Evolutionary conservation across 2,113 vertebrate species (phyloP), one percentile per base, ranked within the genome.

Genomic region (Callipepla californica): DNA sequence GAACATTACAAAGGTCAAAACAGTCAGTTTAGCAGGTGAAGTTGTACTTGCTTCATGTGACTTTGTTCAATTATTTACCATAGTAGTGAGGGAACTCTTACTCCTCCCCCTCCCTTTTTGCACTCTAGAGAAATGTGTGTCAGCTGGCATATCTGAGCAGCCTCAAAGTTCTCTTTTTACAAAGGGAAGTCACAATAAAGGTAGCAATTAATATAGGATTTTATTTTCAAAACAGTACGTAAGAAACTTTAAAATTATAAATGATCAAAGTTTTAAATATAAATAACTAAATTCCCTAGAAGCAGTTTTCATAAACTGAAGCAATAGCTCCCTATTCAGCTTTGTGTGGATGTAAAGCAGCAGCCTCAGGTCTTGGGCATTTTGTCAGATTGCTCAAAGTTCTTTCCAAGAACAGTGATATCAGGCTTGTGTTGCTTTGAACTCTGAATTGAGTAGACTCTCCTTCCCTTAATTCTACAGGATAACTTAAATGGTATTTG

Each of bases 1-100:
- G 25, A 74, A 50, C 42, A 28, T 7, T 62, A 44, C 15, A 3
- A 68, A 42, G 30, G 18, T 65, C 47, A 84, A 30, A 84, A 63
- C 44, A 61, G 15, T 15, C 70, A 20, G 13, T 44, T 94, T 80
- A 91, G 77, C 23, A 47, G 80, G 38, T 74, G 62, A 68, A 92
- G 21, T 55, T 87, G 21, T 59, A 75, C 68, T 87, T 51, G 48
- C 45, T 90, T 78, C 81, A 59, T 77, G 30, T 40, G 74, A 50
- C 26, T 58, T 6, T 74, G 70, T 79, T 89, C 89, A 47, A 62
- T 93, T 83, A 66, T 84, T 89, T 94, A 38, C 79, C 61, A 55
- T 68, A 51, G 44, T 36, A 81, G 81, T 80, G 48, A 89, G 77
- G 91, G 38, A 93, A 74, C 28, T 78, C 18, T 72, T 75, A 53